Evolutionary conservation across 2,888 invertebrate genomes (phyloP), one percentile per base, ranked within the genome.

Genomic region (Lottia scabra): DNA sequence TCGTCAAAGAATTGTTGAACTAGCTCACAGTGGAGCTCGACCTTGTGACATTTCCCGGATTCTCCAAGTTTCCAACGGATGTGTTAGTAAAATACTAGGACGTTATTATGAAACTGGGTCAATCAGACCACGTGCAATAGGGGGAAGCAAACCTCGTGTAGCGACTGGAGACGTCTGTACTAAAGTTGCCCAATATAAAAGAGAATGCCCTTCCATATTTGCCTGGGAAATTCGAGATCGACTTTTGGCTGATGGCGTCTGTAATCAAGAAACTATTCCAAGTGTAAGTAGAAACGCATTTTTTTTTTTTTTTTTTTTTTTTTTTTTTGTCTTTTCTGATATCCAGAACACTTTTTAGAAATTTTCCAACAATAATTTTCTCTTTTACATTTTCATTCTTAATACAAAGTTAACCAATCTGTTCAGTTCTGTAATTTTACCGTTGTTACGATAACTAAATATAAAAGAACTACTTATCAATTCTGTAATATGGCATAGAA

Each of bases 21-120:
- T 98, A 86, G 98, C 98, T 38, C 92, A 97, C 84, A 93, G 97
- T 91, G 98, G 98, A 0, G 97, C 98, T 0, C 91, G 98, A 64
- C 98, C 98, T 19, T 98, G 98, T 90, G 98, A 98, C 91, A 98
- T 98, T 89, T 97, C 97, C 68, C 91, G 98, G 12, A 97, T 98
- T 87, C 92, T 98, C 74, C 93, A 98, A 70, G 98, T 98, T 67
- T 97, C 97, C 0, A 98, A 98, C 88, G 98, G 98, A 73, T 98
- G 98, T 90, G 98, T 98, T 69, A 97, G 97, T 80, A 98, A 98
- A 92, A 98, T 98, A 80, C 92, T 98, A 73, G 97, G 98, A n/a
- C 92, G 98, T 81, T 98, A 97, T 91, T 97, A 98, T 91, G 98
- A 98, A 91, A 98, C 98, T 0, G 98, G 98, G 2, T 97, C 96